These are phyloP conservation scores for Dasyprocta punctata DNA, from an alignment of 2,113 vertebrate species.

Conservation along the genomic window DNA sequence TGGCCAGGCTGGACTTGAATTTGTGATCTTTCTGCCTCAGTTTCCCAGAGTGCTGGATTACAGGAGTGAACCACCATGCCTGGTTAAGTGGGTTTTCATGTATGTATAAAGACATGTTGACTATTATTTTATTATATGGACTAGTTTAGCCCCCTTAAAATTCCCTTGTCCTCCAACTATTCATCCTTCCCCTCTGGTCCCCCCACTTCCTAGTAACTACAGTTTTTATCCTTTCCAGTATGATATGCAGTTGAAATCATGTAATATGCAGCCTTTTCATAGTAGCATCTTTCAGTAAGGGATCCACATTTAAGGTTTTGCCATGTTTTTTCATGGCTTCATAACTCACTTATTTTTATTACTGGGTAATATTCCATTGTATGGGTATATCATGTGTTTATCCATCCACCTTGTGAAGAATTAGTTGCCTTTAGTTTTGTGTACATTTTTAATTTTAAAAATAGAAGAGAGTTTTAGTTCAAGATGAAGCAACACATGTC, in stretches of 20 bases:
- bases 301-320: neutral
- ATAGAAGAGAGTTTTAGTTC: neutral
- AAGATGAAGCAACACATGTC: neutral
- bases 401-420: neutral
- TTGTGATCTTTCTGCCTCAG: neutral
- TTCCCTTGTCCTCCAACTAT: neutral
- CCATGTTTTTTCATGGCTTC: neutral
- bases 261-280: neutral
- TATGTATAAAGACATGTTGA: neutral
- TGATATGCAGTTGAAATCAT: neutral
- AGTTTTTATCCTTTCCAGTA: neutral
- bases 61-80: neutral
- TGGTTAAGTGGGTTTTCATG: neutral
- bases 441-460: slow-evolving; percentile 32
- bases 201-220: neutral
- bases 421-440: neutral
- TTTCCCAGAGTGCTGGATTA: neutral
- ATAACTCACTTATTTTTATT: neutral
- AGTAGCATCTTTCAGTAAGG: neutral
- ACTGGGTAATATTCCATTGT: neutral
- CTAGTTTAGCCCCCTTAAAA: neutral
- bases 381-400: neutral
- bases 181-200: neutral
- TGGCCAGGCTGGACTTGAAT: neutral
- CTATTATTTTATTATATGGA: neutral